phyloP scores from a whole-genome alignment of 2,888 invertebrate genomes.

The Vesta saturnalis region DNA sequence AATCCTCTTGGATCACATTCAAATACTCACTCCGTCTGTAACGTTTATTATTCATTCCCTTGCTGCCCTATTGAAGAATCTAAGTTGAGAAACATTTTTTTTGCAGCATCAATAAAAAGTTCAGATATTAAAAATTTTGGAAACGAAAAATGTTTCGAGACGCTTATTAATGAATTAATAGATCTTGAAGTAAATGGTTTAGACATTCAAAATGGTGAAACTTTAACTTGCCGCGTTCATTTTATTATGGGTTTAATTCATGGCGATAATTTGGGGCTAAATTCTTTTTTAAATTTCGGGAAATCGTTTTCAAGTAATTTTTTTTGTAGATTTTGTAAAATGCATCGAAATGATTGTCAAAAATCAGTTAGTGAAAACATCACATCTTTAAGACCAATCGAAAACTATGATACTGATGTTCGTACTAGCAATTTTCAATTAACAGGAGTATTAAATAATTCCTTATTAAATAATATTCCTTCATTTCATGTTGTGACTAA shows the following conservation, averaged over 20 bases:
- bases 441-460: conserved; percentile 35
- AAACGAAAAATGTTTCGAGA: conserved; percentile 33
- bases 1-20: conserved; percentile 45
- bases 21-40: conserved; percentile 40
- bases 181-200: conserved; percentile 32
- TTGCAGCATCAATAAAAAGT: background rate
- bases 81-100: conserved; percentile 20
- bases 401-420: conserved; percentile 8
- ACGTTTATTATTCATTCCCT: conserved; percentile 45
- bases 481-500: conserved; percentile 41
- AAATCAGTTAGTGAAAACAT: conserved; percentile 24
- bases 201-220: conserved; percentile 5
- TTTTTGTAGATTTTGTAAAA: conserved; percentile 26
- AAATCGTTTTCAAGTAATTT: conserved; percentile 17
- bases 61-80: conserved; percentile 41
- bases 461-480: conserved; percentile 10
- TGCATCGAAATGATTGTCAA: conserved; percentile 9
- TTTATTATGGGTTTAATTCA: conserved; percentile 25
- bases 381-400: conserved; percentile 3
- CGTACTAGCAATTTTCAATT: too few species aligned
- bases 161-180: conserved; percentile 29
- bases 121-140: conserved; percentile 9
- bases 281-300: conserved; percentile 18
- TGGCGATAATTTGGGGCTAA: conserved; percentile 13
- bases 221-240: conserved; percentile 13